phyloP scores from a whole-genome alignment of 1,140 invertebrate species.

The Calosoma granatense region DNA sequence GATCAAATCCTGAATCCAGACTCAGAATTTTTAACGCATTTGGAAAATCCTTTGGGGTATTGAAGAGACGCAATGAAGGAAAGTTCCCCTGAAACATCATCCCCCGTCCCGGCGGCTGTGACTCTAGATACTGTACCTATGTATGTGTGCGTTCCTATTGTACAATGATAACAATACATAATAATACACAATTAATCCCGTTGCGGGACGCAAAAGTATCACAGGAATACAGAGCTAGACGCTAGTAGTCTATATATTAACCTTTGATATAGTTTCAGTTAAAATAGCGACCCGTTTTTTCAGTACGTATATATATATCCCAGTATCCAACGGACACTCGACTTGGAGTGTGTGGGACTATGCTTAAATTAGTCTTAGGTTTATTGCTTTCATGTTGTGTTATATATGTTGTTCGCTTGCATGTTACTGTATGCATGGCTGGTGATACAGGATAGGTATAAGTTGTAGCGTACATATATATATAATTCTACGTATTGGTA shows the following conservation, averaged over 20 bases:
- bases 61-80: no score
- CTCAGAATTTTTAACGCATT: no score
- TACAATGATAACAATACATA: background rate
- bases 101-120: no score
- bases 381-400: slow-evolving; percentile 4
- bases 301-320: slow-evolving; percentile 4
- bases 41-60: no score
- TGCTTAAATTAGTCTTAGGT: background rate
- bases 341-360: background rate
- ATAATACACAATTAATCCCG: background rate
- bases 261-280: background rate
- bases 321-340: background rate
- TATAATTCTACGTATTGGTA: background rate
- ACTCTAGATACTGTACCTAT: no score
- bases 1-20: no score
- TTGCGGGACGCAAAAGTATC: background rate
- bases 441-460: no score
- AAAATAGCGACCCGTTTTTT: slow-evolving; percentile 2
- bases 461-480: background rate
- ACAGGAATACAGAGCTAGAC: background rate
- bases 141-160: no score
- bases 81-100: no score
- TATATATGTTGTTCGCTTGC: no score
- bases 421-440: no score
- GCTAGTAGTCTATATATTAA: background rate